Percentiles rank a stretch among this genome's conserved stretches.
These are phyloP conservation scores for Onychomys leucogaster DNA, from an alignment of 2,797 vertebrate species.

Conservation along the genomic window DNA sequence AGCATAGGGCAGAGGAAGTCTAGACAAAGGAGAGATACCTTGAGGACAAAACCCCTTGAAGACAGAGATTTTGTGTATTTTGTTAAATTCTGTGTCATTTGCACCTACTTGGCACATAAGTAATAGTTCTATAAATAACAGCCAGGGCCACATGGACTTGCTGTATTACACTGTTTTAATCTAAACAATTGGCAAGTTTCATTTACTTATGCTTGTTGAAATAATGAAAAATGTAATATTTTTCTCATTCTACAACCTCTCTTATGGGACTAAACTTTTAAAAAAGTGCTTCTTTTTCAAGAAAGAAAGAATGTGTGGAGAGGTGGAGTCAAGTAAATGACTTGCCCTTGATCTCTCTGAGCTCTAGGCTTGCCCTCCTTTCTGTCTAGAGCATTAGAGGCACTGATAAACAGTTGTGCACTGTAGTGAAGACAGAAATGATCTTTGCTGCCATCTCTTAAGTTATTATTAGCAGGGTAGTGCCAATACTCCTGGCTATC, in stretches of 20 bases:
- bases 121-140: constrained; percentile 9
- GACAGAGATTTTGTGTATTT: neutral
- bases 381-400: neutral
- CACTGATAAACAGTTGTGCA: neutral
- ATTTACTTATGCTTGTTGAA: neutral
- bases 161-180: neutral
- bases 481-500: neutral
- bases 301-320: neutral
- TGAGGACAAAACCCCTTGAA: neutral
- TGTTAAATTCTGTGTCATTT: neutral
- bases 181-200: constrained; percentile 8
- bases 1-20: neutral
- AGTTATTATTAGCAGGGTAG: neutral
- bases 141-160: neutral
- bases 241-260: constrained; percentile 37
- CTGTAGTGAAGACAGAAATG: neutral
- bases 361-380: neutral
- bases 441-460: neutral
- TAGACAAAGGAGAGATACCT: neutral
- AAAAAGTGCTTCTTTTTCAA: neutral
- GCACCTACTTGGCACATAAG: neutral
- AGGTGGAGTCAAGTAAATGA: neutral
- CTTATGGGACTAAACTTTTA: neutral
- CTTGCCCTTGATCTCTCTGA: neutral
- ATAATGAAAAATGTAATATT: neutral